Conservation (phyloP, 1,140 invertebrate genomes). For the Temnothorax nylanderi region DNA sequence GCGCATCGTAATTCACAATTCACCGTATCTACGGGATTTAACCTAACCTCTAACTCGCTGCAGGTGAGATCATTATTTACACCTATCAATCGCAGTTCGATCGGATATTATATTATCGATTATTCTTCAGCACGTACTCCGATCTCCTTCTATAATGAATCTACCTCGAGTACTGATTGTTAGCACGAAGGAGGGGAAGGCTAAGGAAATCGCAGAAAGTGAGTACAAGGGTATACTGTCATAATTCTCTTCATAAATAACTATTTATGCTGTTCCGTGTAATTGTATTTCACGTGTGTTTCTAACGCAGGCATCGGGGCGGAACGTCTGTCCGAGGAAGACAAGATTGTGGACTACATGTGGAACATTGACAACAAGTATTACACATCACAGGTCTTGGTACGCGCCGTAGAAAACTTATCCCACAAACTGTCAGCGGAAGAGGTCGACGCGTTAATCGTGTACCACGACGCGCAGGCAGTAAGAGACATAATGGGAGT, state of each 20-base stretch:
- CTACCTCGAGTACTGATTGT: constrained; percentile 79
- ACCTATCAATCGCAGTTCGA: background rate
- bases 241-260: background rate
- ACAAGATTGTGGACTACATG: constrained; percentile 84
- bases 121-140: background rate
- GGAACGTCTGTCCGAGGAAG: constrained; percentile 78
- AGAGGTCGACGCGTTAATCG: constrained; percentile 87
- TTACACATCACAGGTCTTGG: constrained; percentile 87
- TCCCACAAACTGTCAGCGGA: constrained; percentile 83
- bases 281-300: constrained; percentile 50
- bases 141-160: constrained; percentile 68
- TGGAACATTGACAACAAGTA: constrained; percentile 90
- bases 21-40: background rate
- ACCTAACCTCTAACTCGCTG: constrained; percentile 4
- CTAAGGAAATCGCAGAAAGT: constrained; percentile 81
- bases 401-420: constrained; percentile 85
- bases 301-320: constrained; percentile 82
- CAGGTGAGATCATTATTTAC: background rate
- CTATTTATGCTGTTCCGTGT: background rate
- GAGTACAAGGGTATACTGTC: constrained; percentile 59
- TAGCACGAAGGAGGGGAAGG: constrained; percentile 76
- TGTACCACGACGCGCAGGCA: constrained; percentile 87
- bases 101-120: background rate
- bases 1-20: too few species aligned
- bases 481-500: constrained; percentile 78